Evolutionary conservation across 2,113 vertebrate genomes (phyloP).

Genomic region (Microcebus griseorufus): DNA sequence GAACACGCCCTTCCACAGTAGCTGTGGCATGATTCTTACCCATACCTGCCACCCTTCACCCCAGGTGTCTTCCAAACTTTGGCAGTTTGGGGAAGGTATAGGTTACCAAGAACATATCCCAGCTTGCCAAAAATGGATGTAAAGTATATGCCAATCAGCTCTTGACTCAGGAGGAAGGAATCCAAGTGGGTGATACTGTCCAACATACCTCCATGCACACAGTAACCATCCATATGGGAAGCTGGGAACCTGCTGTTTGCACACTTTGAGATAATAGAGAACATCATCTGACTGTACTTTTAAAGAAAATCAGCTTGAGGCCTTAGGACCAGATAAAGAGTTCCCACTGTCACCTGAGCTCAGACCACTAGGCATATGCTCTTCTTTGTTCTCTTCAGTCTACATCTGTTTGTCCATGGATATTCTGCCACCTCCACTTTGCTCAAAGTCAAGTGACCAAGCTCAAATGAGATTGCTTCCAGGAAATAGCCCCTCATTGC

Average conservation of each 20-base stretch:
- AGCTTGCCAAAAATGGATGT: neutral
- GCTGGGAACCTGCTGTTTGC: neutral
- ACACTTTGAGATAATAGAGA: neutral
- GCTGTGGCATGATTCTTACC: neutral
- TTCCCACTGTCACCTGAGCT: neutral
- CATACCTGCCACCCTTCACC: neutral
- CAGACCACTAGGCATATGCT: neutral
- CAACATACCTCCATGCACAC: neutral
- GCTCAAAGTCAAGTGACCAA: neutral
- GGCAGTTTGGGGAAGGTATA: neutral
- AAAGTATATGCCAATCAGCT: neutral
- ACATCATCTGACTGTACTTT: neutral
- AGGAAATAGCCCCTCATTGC: neutral
- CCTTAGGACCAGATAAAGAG: neutral
- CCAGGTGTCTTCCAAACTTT: neutral
- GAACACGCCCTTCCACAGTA: neutral
- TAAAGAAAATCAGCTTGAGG: neutral
- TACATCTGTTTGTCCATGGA: neutral
- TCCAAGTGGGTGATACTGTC: neutral
- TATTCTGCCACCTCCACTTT: neutral
- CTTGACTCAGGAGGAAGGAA: slow-evolving; percentile 25
- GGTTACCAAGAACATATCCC: slow-evolving; percentile 34
- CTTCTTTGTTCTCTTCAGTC: neutral
- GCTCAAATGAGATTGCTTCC: slow-evolving; percentile 20
- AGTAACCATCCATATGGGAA: neutral